Evolutionary conservation across 2,113 vertebrate species (phyloP).

Genomic region (Pavo muticus): DNA sequence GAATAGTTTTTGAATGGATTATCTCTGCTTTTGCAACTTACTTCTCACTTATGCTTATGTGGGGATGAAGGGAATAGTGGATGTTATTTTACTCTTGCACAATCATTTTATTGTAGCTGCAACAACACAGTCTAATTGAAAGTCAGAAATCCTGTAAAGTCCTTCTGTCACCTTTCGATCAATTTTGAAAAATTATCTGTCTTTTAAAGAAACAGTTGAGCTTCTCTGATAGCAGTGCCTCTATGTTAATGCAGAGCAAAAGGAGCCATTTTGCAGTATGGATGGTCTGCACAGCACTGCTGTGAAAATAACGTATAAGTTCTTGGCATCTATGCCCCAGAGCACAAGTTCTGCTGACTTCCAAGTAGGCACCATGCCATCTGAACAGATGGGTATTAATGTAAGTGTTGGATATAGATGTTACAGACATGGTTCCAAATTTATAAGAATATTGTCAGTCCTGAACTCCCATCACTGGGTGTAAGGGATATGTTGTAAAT

Average conservation of each 20-base stretch:
- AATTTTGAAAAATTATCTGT: not conserved
- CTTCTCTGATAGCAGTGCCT: not conserved
- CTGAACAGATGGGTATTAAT: conserved; percentile 67
- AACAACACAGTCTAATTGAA: not conserved
- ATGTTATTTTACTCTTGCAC: not conserved
- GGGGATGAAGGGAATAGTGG: not conserved
- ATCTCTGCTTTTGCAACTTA: not conserved
- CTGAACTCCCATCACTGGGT: conserved; percentile 48
- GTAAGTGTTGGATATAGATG: conserved; percentile 32
- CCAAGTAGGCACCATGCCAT: conserved; percentile 9
- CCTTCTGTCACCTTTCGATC: not conserved
- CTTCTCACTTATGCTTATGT: not conserved
- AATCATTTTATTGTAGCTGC: not conserved
- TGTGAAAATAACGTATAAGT: not conserved
- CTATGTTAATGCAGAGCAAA: not conserved
- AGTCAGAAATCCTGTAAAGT: not conserved
- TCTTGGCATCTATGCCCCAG: not conserved
- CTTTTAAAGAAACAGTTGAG: not conserved
- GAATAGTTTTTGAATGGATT: not conserved
- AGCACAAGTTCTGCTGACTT: conserved; percentile 24
- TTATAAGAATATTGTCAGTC: conserved; percentile 42
- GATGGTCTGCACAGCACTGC: not conserved
- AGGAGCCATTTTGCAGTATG: not conserved
- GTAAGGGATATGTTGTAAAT: conserved; percentile 59
- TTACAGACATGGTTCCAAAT: conserved; percentile 20